A percentile compares a stretch with the other conserved stretches of the same genome.
These are phyloP conservation scores for Hyla sarda DNA, from an alignment of 2,113 vertebrate species.

Conservation along the genomic window DNA sequence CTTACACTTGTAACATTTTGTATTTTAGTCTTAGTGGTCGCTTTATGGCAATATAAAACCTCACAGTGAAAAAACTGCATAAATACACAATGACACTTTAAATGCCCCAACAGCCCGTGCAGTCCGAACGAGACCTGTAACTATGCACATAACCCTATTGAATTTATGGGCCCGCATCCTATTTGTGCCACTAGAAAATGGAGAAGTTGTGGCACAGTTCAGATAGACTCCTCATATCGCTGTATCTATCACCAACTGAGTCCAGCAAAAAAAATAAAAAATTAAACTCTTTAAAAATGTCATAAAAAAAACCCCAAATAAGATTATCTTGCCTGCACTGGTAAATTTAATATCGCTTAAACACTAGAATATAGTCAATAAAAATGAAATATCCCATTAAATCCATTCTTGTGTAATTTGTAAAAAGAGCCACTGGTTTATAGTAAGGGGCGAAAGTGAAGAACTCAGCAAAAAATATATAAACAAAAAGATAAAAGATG, in stretches of 20 bases:
- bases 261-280: slow-evolving; percentile 14
- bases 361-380: slow-evolving; percentile 56
- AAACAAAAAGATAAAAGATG: slow-evolving; percentile 66
- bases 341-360: slow-evolving; percentile 58
- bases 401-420: slow-evolving; percentile 62
- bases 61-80: not conserved
- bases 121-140: slow-evolving; percentile 15
- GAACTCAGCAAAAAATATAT: slow-evolving; percentile 62
- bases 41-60: not conserved
- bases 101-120: not conserved
- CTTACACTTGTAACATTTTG: not conserved
- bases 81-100: not conserved
- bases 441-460: slow-evolving; percentile 65
- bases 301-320: slow-evolving; percentile 59
- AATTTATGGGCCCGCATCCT: slow-evolving; percentile 1
- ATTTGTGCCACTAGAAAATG: slow-evolving; percentile 2
- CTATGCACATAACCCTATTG: slow-evolving; percentile 8
- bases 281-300: slow-evolving; percentile 15
- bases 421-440: slow-evolving; percentile 49
- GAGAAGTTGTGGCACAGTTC: not conserved
- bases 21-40: not conserved
- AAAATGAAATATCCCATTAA: slow-evolving; percentile 67
- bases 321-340: slow-evolving; percentile 48
- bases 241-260: slow-evolving; percentile 1
- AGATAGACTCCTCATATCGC: not conserved